Base-by-base conservation (phyloP, 35 echinoderm and acorn worm genomes). In the Holothuria glaberrima region DNA sequence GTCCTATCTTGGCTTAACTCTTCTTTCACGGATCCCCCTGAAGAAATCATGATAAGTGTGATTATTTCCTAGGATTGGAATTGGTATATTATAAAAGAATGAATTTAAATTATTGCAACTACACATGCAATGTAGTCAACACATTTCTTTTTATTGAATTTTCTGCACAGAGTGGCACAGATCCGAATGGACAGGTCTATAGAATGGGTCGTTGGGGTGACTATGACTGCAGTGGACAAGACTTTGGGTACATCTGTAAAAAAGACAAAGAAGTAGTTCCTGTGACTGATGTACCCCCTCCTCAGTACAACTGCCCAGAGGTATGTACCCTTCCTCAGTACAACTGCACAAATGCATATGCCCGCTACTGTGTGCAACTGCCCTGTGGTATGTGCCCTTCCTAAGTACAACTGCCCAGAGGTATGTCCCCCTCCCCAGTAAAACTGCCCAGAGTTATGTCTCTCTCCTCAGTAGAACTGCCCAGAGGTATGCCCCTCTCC, bases 141-240 rank as follows among this genome's bases (percentile, higher is more conserved):
- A 0, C 26, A 57, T 22, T 50, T 17, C 24, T n/a, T 14, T 73
- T 22, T 17, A 17, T 46, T 12, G 13, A 30, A 26, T 45, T 88
- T 78, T 86, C 1, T 71, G 68, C 36, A 31, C 72, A 95, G 94
- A 91, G 75, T 86, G 90, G 94, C 34, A 83, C 86, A 74, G 66
- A 90, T 30, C 30, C 62, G 26, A 90, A 61, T 31, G 92, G 92
- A 19, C 58, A 52, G 78, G 18, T 60, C 3, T 86, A 90, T 58
- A 44, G 52, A 24, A 85, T 86, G 3, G 94, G 94, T 34, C 61
- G 85, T 9, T 95, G 94, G 94, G 86, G 84, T 32, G 94, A 95
- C 75, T 88, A 95, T 54, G 50, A 89, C 44, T 95, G 94, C 67
- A 65, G 54, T 32, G 68, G 12, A 28, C 69, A 65, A 18, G 66